These are phyloP conservation scores for Pseudomyrmex gracilis DNA, from an alignment of 1,140 invertebrate species.

Conservation along the genomic window DNA sequence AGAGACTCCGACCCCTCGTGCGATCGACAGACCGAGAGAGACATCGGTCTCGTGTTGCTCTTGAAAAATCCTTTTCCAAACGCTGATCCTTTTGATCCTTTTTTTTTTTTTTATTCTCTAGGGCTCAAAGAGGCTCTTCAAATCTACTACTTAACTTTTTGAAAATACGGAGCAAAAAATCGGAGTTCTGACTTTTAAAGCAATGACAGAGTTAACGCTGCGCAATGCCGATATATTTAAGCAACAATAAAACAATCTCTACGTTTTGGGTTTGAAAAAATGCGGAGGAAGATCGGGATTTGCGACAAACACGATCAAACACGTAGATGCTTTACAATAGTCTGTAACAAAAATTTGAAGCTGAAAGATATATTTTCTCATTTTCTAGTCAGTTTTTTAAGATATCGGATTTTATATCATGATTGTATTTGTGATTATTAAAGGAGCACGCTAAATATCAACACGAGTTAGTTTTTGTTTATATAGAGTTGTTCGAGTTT, in stretches of 20 bases:
- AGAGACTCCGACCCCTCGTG: slow-evolving; percentile 12
- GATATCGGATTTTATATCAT: neutral
- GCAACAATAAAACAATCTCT: neutral
- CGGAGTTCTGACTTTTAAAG: neutral
- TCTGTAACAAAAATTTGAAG: too few relatives aligned
- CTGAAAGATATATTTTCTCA: too few relatives aligned
- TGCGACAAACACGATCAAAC: too few relatives aligned
- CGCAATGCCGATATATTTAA: neutral
- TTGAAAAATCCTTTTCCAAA: slow-evolving; percentile 25
- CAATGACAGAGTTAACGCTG: neutral
- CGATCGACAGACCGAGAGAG: slow-evolving; percentile 25
- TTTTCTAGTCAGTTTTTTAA: too few relatives aligned
- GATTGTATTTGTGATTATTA: neutral
- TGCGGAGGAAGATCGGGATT: too few relatives aligned
- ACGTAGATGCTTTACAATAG: too few relatives aligned
- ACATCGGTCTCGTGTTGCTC: slow-evolving; percentile 5
- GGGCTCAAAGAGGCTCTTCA: slow-evolving; percentile 13
- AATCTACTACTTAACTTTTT: slow-evolving; percentile 66
- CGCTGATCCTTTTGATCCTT: slow-evolving; percentile 68
- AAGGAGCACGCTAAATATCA: slow-evolving; percentile 25
- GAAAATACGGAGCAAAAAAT: neutral
- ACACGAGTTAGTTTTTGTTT: slow-evolving; percentile 37
- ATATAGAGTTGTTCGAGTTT: slow-evolving; percentile 37
- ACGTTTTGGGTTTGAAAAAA: neutral
- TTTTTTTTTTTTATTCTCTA: slow-evolving; percentile 38